Percentiles rank a stretch among this genome's conserved stretches.
Evolutionary conservation across 1,140 invertebrate genomes (phyloP).

Genomic region (Nymphalis io): DNA sequence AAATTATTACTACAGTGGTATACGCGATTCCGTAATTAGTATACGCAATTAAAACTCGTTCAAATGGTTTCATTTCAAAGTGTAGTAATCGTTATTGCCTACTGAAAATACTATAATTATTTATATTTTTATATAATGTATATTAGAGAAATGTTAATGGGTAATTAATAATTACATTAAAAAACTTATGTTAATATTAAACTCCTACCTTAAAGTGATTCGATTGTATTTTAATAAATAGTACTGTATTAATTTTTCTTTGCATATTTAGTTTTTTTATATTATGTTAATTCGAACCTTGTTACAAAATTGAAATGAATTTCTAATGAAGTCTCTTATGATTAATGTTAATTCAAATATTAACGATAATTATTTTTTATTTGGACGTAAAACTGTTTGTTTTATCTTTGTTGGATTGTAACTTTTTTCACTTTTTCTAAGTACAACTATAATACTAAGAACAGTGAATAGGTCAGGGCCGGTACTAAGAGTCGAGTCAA

Average conservation of each 20-base stretch:
- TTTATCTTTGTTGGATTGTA: not conserved
- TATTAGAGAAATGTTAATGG: not conserved
- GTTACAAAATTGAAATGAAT: too few species aligned
- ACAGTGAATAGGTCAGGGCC: constrained; percentile 15
- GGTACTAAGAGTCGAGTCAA: constrained; percentile 15
- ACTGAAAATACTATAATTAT: not conserved
- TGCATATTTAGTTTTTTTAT: too few species aligned
- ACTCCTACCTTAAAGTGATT: too few species aligned
- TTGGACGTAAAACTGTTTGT: not conserved
- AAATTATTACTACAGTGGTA: constrained; percentile 2
- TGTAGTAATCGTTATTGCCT: not conserved
- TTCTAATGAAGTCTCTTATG: not conserved
- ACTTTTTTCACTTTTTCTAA: not conserved
- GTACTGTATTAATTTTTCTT: too few species aligned
- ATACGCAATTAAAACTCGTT: constrained; percentile 3
- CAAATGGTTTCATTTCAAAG: not conserved
- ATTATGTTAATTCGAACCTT: too few species aligned
- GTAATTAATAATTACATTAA: too few species aligned
- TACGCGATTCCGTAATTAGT: not conserved
- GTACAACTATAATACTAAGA: constrained; percentile 3
- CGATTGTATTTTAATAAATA: too few species aligned
- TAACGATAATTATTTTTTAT: not conserved
- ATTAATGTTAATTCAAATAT: not conserved
- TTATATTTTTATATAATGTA: not conserved
- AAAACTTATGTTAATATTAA: too few species aligned